Evolutionary conservation across 2,888 invertebrate genomes (phyloP), one percentile per base, ranked within the genome.

Genomic region (Horisme vitalbata): DNA sequence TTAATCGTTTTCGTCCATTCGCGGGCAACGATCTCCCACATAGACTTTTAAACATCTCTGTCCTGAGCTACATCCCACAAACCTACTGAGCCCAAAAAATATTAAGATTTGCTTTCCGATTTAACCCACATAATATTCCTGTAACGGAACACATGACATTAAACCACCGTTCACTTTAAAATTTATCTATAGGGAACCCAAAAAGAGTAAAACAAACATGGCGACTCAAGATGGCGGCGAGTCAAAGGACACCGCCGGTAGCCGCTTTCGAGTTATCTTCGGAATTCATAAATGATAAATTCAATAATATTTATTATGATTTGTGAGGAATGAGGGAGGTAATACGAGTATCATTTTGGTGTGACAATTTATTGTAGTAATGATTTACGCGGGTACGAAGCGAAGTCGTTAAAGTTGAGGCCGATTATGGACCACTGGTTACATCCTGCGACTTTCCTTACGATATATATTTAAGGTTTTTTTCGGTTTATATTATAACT

Each of bases 261-360:
- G 88, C 88, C 70, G 76, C 73, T 65, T 67, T 74, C 65, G 68
- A 71, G 68, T 49, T 49, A 34, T 49, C 44, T 44, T 71, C 71
- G 79, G 85, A 79, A 83, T 83, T 84, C 82, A 84, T 84, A 86
- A 87, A 88, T 87, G 87, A 88, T 88, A 88, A 87, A 84, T 86
- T 84, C 81, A 83, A 83, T 85, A 83, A 83, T 80, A 84, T 86
- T 86, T 85, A 87, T 79, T 78, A 75, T 67, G 63, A 61, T 65
- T 55, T 65, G 70, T 61, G 71, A 59, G 56, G 69, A 70, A 68
- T 70, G 59, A 62, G 81, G 76, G 79, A n/a, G n/a, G 58, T 77
- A 75, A 57, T 68, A 63, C 63, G 55, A 59, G 57, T 47, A 65
- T 55, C 43, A 56, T 67, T 69, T 66, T 63, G 45, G 72, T 76